A percentile compares a stretch with the other conserved stretches of the same genome.
These are phyloP conservation scores for Hemicentrotus pulcherrimus DNA, from an alignment of 35 echinoderm and acorn worm species.

Conservation along the genomic window DNA sequence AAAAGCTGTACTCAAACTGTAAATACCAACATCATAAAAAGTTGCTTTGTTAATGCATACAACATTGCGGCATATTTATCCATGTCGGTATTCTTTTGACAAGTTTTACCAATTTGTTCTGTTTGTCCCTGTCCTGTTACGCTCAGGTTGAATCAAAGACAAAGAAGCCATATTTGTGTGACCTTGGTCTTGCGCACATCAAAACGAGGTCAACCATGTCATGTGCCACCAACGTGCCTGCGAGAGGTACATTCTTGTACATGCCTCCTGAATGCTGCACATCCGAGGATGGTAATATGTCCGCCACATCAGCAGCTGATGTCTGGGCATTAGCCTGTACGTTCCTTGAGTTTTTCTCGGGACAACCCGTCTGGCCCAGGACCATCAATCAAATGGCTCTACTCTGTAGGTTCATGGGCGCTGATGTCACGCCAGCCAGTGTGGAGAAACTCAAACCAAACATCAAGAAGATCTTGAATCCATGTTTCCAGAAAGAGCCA, in stretches of 20 bases:
- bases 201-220: conserved; percentile 29
- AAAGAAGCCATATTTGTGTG: conserved; percentile 29
- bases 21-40: background rate
- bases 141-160: background rate
- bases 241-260: background rate
- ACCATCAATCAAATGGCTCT: conserved; percentile 16
- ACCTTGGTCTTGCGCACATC: conserved; percentile 43
- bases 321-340: conserved; percentile 25
- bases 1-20: background rate
- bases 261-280: background rate
- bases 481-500: background rate
- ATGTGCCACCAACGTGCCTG: background rate
- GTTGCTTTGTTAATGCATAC: background rate
- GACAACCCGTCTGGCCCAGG: conserved; percentile 7
- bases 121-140: background rate
- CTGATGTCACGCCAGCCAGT: background rate
- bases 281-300: background rate
- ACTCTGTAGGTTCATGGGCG: conserved; percentile 19
- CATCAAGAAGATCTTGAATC: background rate
- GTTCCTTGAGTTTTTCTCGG: background rate
- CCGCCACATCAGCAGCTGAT: background rate
- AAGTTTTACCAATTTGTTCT: background rate
- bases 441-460: background rate
- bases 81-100: background rate
- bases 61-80: background rate